Conservation (phyloP, 2,797 vertebrate species). For the Xiphophorus birchmanni region DNA sequence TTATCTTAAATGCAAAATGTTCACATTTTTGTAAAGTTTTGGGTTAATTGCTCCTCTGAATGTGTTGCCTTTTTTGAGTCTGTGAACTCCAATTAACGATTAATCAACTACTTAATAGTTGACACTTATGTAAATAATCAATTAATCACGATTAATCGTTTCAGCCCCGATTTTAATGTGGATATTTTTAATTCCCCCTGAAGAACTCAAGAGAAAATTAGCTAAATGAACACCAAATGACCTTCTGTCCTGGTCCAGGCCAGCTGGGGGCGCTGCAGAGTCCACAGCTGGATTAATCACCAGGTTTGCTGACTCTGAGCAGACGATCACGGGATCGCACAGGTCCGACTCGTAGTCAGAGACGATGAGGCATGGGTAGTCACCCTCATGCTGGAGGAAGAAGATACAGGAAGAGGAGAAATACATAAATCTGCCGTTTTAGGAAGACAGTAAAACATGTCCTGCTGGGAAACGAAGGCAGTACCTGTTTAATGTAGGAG, state of each 20-base stretch:
- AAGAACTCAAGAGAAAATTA: background rate
- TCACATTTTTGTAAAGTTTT: no score
- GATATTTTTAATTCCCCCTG: background rate
- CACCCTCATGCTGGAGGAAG: constrained; percentile 48
- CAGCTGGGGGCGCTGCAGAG: background rate
- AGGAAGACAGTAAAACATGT: background rate
- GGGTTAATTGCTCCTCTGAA: no score
- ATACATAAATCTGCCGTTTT: background rate
- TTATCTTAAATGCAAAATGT: no score
- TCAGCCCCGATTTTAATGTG: no score
- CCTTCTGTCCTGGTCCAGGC: constrained; percentile 48
- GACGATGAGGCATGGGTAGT: constrained; percentile 62
- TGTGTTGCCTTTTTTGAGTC: no score
- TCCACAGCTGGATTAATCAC: constrained; percentile 35
- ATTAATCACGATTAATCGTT: no score
- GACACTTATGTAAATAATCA: no score
- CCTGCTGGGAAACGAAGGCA: background rate
- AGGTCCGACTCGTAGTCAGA: constrained; percentile 47
- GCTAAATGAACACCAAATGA: background rate
- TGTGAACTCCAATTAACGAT: no score
- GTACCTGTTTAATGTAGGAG: constrained; percentile 63
- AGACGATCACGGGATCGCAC: constrained; percentile 58
- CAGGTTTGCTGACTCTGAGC: background rate
- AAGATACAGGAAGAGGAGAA: background rate
- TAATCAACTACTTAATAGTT: no score